A percentile compares a stretch with the other conserved stretches of the same genome.
These are phyloP conservation scores for Cinclus mexicanus DNA, from an alignment of 2,113 vertebrate genomes.

Conservation along the genomic window DNA sequence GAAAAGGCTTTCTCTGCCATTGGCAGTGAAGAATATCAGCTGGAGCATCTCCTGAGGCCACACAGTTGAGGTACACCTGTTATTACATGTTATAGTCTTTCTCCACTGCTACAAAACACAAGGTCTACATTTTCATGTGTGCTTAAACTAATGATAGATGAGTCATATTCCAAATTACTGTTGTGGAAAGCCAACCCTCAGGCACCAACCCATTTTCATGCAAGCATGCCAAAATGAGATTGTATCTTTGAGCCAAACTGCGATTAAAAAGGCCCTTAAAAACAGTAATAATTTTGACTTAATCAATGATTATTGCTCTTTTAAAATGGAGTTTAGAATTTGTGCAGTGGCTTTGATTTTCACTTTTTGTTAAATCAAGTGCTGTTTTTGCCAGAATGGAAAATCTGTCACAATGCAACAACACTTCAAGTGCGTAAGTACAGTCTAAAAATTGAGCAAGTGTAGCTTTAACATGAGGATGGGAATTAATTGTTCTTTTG, in stretches of 20 bases:
- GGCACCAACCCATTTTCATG: neutral
- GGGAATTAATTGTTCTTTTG: neutral
- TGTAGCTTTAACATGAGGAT: neutral
- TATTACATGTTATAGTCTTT: neutral
- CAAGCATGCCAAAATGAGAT: constrained; percentile 22
- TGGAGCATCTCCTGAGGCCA: neutral
- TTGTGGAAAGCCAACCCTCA: neutral
- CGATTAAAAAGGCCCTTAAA: constrained; percentile 10
- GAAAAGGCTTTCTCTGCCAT: neutral
- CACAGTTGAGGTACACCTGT: neutral
- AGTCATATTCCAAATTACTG: constrained; percentile 17
- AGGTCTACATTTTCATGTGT: neutral
- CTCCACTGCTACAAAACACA: neutral
- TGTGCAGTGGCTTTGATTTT: neutral
- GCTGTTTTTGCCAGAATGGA: neutral
- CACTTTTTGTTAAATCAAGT: neutral
- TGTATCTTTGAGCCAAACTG: constrained; percentile 19
- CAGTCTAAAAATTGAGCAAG: neutral
- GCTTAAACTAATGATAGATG: constrained; percentile 26
- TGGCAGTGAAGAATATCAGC: constrained; percentile 14
- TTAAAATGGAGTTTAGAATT: constrained; percentile 13
- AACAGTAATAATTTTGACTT: constrained; percentile 27
- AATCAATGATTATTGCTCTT: constrained; percentile 12
- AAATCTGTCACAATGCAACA: neutral
- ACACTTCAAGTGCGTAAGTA: neutral